Evolutionary conservation across 2,113 vertebrate genomes (phyloP), one percentile per base, ranked within the genome.

Genomic region (Leptosomus discolor): DNA sequence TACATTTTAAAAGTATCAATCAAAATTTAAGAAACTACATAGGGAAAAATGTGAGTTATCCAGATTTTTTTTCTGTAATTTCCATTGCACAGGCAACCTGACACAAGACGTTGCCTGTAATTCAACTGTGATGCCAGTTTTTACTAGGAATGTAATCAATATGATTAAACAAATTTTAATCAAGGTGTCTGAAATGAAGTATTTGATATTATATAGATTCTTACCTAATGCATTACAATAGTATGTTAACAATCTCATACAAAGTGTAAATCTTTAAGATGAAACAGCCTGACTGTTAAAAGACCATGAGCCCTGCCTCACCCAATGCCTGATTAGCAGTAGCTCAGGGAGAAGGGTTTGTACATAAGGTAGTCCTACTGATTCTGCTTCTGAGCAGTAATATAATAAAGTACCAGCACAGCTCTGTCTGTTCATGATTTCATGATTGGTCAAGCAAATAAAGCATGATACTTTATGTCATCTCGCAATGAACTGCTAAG

Each of bases 81-180:
- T 92, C 37, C 30, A 34, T 60, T 78, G 39, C 53, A 58, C n/a
- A 15, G 63, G 45, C 27, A 88, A 67, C 50, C 82, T 51, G 54
- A 90, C 48, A 36, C 22, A 85, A 84, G 8, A 46, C 14, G 10
- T 57, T 95, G 41, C 30, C 26, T 58, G 27, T 80, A 78, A 83
- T 81, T 91, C 2, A 5, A 78, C 56, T 14, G 45, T 32, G 36
- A 48, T 89, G 64, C 50, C 80, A 63, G 46, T 84, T 90, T 95
- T 92, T 34, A 77, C 57, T 77, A 74, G 75, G 85, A 90, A 46
- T 50, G 41, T 50, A 75, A 94, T 89, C 91, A 74, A 74, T 94
- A 80, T 22, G n/a, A 92, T 74, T 53, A 91, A 80, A 88, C 21
- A 76, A 50, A 91, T 86, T 88, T 92, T 67, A 90, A 92, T 92